Conservation (phyloP, 2,113 vertebrate genomes). For the Nesospiza acunhae region DNA sequence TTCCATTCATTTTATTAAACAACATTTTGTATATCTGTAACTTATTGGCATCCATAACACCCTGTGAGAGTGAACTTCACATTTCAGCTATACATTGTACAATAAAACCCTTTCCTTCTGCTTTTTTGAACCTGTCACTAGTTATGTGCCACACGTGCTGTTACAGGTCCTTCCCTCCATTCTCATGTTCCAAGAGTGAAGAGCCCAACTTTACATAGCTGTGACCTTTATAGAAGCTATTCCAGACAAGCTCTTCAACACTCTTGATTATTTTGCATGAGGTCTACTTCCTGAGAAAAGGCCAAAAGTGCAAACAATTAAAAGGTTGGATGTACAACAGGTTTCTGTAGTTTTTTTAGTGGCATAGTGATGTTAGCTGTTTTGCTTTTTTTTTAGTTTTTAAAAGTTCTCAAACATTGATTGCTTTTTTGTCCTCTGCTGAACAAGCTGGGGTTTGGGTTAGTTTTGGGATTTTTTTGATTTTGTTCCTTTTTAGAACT, state of each 20-base stretch:
- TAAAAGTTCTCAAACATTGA: background rate
- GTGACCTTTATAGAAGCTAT: background rate
- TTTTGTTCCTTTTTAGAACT: background rate
- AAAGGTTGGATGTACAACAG: rapidly evolving
- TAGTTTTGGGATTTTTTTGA: too few relatives aligned
- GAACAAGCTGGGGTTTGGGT: background rate
- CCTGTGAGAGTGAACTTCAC: background rate
- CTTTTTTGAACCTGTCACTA: background rate
- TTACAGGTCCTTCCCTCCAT: background rate
- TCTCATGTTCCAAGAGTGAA: background rate
- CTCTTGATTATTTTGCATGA: background rate
- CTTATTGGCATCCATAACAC: background rate
- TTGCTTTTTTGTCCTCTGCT: background rate
- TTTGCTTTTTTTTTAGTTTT: background rate
- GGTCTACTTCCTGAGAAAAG: background rate
- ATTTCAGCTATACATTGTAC: background rate
- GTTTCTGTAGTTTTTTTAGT: background rate
- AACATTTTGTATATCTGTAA: background rate
- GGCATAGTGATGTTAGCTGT: background rate
- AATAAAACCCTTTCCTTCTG: background rate
- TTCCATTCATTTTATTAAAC: background rate
- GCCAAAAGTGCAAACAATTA: background rate
- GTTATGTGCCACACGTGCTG: rapidly evolving
- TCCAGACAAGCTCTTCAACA: background rate
- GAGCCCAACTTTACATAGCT: background rate